A percentile compares a stretch with the other conserved stretches of the same genome.
Evolutionary conservation across 1,140 invertebrate species (phyloP).

Genomic region (Thaumatotibia leucotreta): DNA sequence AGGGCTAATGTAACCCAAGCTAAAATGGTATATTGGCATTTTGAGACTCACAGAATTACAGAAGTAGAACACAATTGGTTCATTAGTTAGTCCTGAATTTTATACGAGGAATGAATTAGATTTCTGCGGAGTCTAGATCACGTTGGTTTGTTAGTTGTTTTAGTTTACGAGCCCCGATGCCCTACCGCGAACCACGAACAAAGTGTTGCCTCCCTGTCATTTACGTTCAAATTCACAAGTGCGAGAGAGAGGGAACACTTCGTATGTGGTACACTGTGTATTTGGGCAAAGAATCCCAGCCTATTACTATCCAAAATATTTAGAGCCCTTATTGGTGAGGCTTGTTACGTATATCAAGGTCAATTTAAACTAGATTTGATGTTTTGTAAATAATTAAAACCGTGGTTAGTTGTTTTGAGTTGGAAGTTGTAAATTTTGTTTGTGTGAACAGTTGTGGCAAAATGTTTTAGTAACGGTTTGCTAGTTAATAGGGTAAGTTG

Average conservation of each 20-base stretch:
- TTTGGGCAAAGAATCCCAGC: background rate
- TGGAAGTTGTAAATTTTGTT: background rate
- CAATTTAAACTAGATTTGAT: background rate
- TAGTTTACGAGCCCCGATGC: background rate
- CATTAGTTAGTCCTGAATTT: constrained; percentile 8
- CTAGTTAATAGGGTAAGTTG: background rate
- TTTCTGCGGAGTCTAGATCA: background rate
- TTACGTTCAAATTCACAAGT: too few species aligned
- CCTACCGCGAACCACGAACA: too few species aligned
- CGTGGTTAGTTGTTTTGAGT: background rate
- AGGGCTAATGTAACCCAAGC: too few species aligned
- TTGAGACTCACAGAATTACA: background rate
- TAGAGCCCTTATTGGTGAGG: background rate
- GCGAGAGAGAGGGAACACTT: too few species aligned
- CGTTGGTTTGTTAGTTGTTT: background rate
- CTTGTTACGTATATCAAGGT: background rate
- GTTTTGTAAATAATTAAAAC: background rate
- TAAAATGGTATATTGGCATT: too few species aligned
- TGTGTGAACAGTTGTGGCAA: background rate
- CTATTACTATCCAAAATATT: background rate
- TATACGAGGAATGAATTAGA: constrained; percentile 1
- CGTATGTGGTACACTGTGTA: too few species aligned
- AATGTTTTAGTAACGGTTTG: background rate
- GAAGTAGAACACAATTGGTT: background rate
- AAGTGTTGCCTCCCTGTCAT: too few species aligned